These are phyloP conservation scores for Phodopus roborovskii DNA, from an alignment of 2,113 vertebrate species.

Conservation along the genomic window DNA sequence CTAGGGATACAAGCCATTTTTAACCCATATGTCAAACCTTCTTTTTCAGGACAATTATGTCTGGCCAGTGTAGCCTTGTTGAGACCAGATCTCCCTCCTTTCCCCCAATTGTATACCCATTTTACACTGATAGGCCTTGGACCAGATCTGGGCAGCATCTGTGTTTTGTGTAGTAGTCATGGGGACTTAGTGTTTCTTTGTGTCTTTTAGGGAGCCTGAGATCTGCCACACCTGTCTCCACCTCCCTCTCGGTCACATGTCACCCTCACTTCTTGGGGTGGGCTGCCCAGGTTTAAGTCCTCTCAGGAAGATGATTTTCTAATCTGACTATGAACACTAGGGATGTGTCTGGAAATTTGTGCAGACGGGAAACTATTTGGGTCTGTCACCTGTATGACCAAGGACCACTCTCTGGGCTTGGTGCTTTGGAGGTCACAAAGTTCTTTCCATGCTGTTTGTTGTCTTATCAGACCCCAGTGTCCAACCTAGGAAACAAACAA, in stretches of 20 bases:
- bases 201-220: conserved; percentile 1
- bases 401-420: neutral
- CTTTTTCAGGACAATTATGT: conserved; percentile 23
- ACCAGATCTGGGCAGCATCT: conserved; percentile 52
- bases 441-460: neutral
- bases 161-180: conserved; percentile 49
- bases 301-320: conserved; percentile 5
- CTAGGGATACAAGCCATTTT: conserved; percentile 1
- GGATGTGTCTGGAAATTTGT: conserved; percentile 61
- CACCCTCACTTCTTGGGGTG: neutral
- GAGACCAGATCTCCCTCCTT: neutral
- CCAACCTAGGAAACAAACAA: neutral
- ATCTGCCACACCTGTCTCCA: neutral
- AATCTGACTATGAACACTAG: conserved; percentile 1
- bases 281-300: neutral
- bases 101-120: neutral
- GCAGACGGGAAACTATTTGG: conserved; percentile 1
- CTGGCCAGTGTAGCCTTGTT: conserved; percentile 41
- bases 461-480: neutral
- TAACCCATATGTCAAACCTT: conserved; percentile 6
- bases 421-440: neutral
- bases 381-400: neutral
- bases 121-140: conserved; percentile 48
- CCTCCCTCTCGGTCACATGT: neutral
- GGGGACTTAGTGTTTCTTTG: neutral